Percentiles rank a stretch among this genome's conserved stretches.
Conservation (phyloP, 2,888 invertebrate genomes). For the Monoplex corrugatus region DNA sequence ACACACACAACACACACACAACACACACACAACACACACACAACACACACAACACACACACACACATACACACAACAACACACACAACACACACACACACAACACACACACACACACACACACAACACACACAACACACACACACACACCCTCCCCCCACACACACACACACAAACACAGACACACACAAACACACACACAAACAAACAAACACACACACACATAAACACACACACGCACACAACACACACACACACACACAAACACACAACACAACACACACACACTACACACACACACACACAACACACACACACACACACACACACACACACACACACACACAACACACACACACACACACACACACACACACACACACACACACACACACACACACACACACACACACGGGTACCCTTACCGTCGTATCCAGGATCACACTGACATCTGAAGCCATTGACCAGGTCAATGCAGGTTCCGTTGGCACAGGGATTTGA, state of each 20-base stretch:
- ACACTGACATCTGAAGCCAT: slow-evolving; percentile 42
- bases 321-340: background rate
- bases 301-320: background rate
- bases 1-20: too few relatives aligned
- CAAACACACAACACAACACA: background rate
- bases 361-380: background rate
- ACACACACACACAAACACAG: background rate
- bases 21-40: too few relatives aligned
- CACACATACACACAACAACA: too few relatives aligned
- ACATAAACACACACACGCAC: background rate
- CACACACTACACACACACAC: background rate
- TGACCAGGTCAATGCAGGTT: slow-evolving; percentile 27
- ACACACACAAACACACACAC: background rate
- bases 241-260: background rate
- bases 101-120: too few relatives aligned
- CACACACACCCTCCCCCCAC: background rate
- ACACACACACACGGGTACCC: background rate
- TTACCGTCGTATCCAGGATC: slow-evolving; percentile 42
- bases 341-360: background rate
- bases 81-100: too few relatives aligned
- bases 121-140: background rate
- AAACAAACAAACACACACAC: background rate
- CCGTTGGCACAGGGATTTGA: slow-evolving; percentile 43
- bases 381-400: background rate
- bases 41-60: too few relatives aligned